A percentile compares a stretch with the other conserved stretches of the same genome.
These are phyloP conservation scores for Vannuccia rotundouncinata DNA, from an alignment of 2,888 invertebrate species.

Conservation along the genomic window DNA sequence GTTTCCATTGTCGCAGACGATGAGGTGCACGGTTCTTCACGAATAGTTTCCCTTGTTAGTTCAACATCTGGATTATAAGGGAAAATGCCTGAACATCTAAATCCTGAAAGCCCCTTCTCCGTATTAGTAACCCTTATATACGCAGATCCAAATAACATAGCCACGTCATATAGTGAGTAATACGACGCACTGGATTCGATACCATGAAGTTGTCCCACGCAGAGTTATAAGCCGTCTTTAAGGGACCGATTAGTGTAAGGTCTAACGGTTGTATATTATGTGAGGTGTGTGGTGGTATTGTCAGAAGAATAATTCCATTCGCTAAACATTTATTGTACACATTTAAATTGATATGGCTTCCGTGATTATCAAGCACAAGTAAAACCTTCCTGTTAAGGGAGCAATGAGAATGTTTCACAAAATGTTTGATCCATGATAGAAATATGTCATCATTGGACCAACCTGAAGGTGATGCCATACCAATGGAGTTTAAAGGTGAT, in stretches of 20 bases:
- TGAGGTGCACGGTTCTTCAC: no score
- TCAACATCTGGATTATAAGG: conserved; percentile 28
- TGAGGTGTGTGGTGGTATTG: conserved; percentile 29
- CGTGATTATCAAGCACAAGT: conserved; percentile 8
- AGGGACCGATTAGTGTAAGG: not conserved
- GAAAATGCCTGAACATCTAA: conserved; percentile 1
- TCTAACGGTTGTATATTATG: conserved; percentile 30
- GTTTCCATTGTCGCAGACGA: no score
- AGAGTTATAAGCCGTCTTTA: conserved; percentile 9
- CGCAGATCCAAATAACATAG: conserved; percentile 1
- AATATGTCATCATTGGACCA: conserved; percentile 7
- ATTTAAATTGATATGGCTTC: conserved; percentile 5
- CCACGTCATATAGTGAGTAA: not conserved
- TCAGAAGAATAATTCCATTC: conserved; percentile 28
- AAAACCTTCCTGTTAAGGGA: conserved; percentile 10
- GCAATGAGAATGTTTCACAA: conserved; percentile 4
- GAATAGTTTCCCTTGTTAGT: no score
- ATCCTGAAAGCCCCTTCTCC: not conserved
- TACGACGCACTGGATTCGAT: conserved; percentile 15
- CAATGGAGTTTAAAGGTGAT: not conserved
- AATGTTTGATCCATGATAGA: not conserved
- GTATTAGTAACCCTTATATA: not conserved
- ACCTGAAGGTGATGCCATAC: conserved; percentile 1
- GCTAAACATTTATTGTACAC: not conserved
- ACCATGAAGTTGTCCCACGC: conserved; percentile 13